Evolutionary conservation across 2,888 invertebrate species (phyloP).

Genomic region (Julus scanicus): DNA sequence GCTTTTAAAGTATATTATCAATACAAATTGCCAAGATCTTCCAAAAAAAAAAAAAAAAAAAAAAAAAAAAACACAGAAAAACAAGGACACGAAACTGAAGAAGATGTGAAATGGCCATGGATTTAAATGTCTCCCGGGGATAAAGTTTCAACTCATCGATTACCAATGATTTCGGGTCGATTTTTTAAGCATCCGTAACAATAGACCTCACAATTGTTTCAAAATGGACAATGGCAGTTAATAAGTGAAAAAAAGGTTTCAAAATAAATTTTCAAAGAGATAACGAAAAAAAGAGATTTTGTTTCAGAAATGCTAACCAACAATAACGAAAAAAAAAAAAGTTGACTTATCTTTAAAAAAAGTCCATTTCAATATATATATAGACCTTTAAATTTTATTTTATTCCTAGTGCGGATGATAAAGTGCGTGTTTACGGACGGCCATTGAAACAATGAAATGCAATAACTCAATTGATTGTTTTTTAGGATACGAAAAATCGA

Average conservation of each 20-base stretch:
- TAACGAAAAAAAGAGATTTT: neutral
- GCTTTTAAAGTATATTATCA: too few relatives aligned
- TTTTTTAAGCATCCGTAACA: neutral
- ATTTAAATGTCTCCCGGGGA: neutral
- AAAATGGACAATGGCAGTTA: slow-evolving; percentile 8
- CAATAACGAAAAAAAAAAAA: neutral
- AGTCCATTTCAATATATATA: slow-evolving; percentile 19
- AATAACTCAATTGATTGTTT: slow-evolving; percentile 35
- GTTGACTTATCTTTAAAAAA: neutral
- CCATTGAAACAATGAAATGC: slow-evolving; percentile 42
- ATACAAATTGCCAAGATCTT: too few relatives aligned
- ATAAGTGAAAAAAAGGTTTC: slow-evolving; percentile 15
- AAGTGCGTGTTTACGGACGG: slow-evolving; percentile 35
- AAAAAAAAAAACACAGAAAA: too few relatives aligned
- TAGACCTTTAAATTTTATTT: slow-evolving; percentile 24
- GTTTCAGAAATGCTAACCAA: slow-evolving; percentile 35
- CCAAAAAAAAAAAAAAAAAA: too few relatives aligned
- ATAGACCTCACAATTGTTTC: slow-evolving; percentile 1
- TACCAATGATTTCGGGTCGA: slow-evolving; percentile 37
- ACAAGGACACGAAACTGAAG: neutral
- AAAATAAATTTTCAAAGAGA: neutral
- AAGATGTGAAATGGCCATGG: neutral
- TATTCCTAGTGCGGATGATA: slow-evolving; percentile 23
- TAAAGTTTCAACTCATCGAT: slow-evolving; percentile 24
- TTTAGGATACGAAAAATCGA: slow-evolving; percentile 11